Conservation (phyloP, 2,888 invertebrate genomes). For the Nomada fucata region DNA sequence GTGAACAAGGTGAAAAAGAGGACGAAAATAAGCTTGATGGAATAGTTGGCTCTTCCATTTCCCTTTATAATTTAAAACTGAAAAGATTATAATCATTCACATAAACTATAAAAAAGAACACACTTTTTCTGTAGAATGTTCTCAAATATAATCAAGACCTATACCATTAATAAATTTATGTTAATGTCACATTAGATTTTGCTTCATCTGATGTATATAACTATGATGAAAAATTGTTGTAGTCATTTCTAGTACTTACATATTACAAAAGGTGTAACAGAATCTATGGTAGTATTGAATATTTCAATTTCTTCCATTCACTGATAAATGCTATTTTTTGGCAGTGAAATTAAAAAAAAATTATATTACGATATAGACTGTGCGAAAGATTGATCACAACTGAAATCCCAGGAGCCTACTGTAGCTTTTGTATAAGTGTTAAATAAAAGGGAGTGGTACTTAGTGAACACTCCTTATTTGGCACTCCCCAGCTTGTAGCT, state of each 20-base stretch:
- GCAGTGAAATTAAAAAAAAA: no score
- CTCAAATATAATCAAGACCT: no score
- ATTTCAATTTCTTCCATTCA: conserved; percentile 17
- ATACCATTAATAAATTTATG: background rate
- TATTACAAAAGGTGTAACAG: conserved; percentile 9
- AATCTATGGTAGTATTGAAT: conserved; percentile 14
- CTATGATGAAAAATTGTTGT: conserved; percentile 2
- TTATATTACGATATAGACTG: conserved; percentile 9
- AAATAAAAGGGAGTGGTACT: conserved; percentile 73
- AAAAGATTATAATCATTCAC: conserved; percentile 23
- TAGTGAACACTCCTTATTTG: conserved; percentile 71
- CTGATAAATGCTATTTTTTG: background rate
- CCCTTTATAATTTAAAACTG: conserved; percentile 29
- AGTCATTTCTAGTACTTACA: conserved; percentile 37
- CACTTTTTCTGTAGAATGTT: background rate
- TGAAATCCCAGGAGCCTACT: conserved; percentile 43
- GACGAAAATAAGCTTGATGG: conserved; percentile 53
- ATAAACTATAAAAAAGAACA: background rate
- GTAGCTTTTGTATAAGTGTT: conserved; percentile 33
- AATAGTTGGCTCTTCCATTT: conserved; percentile 52
- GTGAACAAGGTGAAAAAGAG: conserved; percentile 70
- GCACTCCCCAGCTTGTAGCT: conserved; percentile 76
- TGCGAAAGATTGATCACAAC: conserved; percentile 42
- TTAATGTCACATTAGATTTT: conserved; percentile 22
- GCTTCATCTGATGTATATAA: background rate